These are phyloP conservation scores for Tragopan temminckii DNA, from an alignment of 2,797 vertebrate genomes.

Conservation along the genomic window DNA sequence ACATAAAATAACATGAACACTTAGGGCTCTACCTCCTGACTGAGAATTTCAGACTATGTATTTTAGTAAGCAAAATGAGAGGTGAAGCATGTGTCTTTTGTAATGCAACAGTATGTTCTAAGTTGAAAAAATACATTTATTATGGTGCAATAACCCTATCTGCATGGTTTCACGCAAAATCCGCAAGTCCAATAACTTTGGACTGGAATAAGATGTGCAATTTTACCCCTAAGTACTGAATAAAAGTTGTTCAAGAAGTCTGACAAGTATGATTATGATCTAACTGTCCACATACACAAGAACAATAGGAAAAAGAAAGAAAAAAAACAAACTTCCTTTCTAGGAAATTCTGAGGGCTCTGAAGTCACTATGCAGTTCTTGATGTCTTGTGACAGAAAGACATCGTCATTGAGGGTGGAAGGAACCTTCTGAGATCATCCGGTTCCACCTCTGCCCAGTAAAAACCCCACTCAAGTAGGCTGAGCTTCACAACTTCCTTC, in stretches of 20 bases:
- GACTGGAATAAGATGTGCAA: not conserved
- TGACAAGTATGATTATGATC: not conserved
- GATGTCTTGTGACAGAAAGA: not conserved
- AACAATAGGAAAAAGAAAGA: not conserved
- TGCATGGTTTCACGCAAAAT: not conserved
- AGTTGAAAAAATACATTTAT: not conserved
- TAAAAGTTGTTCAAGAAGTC: not conserved
- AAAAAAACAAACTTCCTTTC: not conserved
- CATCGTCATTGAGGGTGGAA: not conserved
- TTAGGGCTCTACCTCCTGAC: not conserved
- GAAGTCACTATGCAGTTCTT: not conserved
- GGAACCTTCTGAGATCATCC: not conserved
- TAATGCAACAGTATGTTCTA: not conserved
- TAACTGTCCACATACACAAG: not conserved
- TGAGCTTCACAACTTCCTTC: not conserved
- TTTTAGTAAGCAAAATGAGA: not conserved
- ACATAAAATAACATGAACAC: not conserved
- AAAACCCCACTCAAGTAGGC: not conserved
- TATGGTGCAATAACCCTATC: not conserved
- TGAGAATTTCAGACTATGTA: not conserved
- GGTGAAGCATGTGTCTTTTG: not conserved
- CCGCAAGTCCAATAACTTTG: not conserved
- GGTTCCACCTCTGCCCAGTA: not conserved
- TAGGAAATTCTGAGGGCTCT: conserved; percentile 3
- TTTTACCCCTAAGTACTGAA: not conserved